These are phyloP conservation scores for Cisticola juncidis DNA, from an alignment of 2,113 vertebrate genomes.

Conservation along the genomic window DNA sequence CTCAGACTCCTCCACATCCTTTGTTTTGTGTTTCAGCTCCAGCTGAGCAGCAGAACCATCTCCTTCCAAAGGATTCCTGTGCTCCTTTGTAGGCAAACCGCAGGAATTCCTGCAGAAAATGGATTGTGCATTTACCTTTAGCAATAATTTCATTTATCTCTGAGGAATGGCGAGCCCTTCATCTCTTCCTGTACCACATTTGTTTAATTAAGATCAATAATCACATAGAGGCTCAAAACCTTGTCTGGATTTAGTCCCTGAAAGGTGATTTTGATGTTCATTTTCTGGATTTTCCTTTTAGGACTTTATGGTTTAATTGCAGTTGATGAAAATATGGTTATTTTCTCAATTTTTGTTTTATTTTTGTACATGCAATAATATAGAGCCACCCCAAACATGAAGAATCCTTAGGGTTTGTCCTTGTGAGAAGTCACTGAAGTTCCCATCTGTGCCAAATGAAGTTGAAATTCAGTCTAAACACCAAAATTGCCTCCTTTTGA, in stretches of 20 bases:
- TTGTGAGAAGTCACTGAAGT: neutral
- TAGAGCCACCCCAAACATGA: rapidly evolving
- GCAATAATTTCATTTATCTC: neutral
- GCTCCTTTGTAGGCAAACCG: neutral
- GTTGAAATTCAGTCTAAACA: neutral
- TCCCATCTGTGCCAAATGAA: neutral
- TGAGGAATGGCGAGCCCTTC: neutral
- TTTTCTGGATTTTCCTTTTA: neutral
- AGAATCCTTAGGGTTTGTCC: neutral
- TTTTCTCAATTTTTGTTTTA: neutral
- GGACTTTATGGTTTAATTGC: neutral
- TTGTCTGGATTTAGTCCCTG: neutral
- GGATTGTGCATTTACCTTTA: neutral
- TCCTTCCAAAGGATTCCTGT: neutral
- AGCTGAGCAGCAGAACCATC: neutral
- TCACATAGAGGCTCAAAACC: neutral
- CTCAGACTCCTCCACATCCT: neutral
- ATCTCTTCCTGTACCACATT: neutral
- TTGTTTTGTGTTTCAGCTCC: neutral
- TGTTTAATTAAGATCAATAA: neutral
- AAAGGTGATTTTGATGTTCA: neutral
- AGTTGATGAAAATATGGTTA: neutral
- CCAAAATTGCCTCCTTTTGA: neutral
- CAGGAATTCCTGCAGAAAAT: neutral
- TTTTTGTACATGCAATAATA: neutral